phyloP scores from a whole-genome alignment of 2,888 invertebrate genomes.

The Osmoderma eremita region DNA sequence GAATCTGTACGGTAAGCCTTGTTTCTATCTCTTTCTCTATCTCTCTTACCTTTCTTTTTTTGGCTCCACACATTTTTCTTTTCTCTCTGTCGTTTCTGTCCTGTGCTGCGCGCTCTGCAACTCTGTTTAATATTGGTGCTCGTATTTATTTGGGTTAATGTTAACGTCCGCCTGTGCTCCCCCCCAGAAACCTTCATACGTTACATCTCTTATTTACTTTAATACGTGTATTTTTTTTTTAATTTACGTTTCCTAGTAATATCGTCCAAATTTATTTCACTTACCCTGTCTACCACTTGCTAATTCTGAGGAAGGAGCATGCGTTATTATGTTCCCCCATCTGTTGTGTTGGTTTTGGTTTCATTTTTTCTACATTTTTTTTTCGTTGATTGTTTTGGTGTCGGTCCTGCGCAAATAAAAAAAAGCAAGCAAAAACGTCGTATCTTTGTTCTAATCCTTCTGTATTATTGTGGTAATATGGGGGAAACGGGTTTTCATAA shows the following conservation, averaged over 20 bases:
- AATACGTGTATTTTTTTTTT: conserved; percentile 11
- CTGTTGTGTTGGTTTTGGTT: conserved; percentile 20
- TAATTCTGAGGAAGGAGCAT: conserved; percentile 23
- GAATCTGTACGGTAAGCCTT: conserved; percentile 92
- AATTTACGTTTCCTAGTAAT: background rate
- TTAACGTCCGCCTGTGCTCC: conserved; percentile 9
- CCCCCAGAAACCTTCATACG: background rate
- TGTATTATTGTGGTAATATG: conserved; percentile 17
- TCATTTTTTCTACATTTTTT: conserved; percentile 10
- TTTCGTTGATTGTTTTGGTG: conserved; percentile 31
- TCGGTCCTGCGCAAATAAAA: conserved; percentile 17
- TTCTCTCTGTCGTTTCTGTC: conserved; percentile 36
- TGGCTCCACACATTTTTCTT: conserved; percentile 34
- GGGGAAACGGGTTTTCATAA: conserved; percentile 20
- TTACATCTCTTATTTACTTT: conserved; percentile 6
- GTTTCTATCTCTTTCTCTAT: conserved; percentile 41
- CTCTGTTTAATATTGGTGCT: conserved; percentile 25
- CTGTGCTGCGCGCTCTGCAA: conserved; percentile 37
- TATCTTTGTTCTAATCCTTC: conserved; percentile 23
- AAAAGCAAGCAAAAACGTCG: background rate
- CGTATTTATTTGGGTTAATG: conserved; percentile 34
- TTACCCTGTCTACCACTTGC: background rate
- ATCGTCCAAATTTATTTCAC: background rate
- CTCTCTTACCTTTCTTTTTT: conserved; percentile 26
- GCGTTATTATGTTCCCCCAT: conserved; percentile 13